A percentile compares a stretch with the other conserved stretches of the same genome.
These are phyloP conservation scores for Entosphenus tridentatus DNA, from an alignment of 2,113 vertebrate species.

Conservation along the genomic window DNA sequence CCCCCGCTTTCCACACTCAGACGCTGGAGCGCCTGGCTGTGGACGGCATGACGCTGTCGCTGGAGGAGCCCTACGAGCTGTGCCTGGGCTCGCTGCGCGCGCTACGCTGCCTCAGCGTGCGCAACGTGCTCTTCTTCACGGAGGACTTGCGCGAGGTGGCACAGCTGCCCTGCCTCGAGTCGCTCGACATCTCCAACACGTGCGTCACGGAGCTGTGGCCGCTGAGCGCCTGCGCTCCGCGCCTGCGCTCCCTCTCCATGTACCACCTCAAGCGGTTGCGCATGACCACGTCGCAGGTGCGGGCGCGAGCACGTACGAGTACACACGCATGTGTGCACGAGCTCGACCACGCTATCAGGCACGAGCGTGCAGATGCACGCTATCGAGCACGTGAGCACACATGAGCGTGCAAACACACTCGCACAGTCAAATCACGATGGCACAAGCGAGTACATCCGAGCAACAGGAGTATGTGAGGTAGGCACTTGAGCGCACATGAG, in stretches of 20 bases:
- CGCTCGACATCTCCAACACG: constrained; percentile 89
- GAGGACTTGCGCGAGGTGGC: constrained; percentile 71
- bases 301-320: no score
- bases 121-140: constrained; percentile 86
- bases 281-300: constrained; percentile 72
- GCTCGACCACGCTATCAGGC: no score
- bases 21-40: constrained; percentile 73
- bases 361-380: no score
- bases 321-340: no score
- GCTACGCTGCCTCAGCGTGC: constrained; percentile 62
- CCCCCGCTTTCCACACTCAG: constrained; percentile 17
- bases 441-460: no score
- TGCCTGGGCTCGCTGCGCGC: constrained; percentile 57
- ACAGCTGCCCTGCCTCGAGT: constrained; percentile 63
- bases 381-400: no score
- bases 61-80: constrained; percentile 58
- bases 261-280: constrained; percentile 95
- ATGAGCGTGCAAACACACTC: no score
- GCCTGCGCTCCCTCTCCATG: constrained; percentile 74
- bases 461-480: no score
- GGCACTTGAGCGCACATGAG: no score
- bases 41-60: constrained; percentile 71
- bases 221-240: constrained; percentile 51
- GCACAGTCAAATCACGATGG: no score
- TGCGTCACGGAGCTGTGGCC: constrained; percentile 79